These are phyloP conservation scores for Columbina picui DNA, from an alignment of 2,113 vertebrate species.

Conservation along the genomic window DNA sequence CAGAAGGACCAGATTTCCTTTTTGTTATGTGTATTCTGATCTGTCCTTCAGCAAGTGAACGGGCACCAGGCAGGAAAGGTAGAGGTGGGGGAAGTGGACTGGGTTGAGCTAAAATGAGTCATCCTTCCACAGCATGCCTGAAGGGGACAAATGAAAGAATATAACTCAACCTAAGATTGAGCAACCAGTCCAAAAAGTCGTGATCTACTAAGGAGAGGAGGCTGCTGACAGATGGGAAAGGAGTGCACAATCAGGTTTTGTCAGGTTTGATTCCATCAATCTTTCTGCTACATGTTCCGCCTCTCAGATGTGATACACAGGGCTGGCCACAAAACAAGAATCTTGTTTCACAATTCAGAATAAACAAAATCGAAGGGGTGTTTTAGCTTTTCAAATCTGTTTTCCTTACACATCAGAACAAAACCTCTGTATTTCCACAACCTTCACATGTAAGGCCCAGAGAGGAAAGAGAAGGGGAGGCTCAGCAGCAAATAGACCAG, in stretches of 20 bases:
- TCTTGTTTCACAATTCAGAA: slow-evolving; percentile 12
- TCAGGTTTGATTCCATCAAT: slow-evolving; percentile 37
- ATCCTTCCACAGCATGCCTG: background rate
- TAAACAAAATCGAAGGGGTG: background rate
- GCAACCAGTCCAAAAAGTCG: slow-evolving; percentile 1
- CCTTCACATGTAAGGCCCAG: background rate
- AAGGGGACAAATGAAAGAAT: slow-evolving; percentile 40
- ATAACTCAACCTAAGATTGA: background rate
- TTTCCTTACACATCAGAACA: background rate
- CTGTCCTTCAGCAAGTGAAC: background rate
- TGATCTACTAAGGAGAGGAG: slow-evolving; percentile 33
- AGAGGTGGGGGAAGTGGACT: background rate
- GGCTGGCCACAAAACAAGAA: background rate
- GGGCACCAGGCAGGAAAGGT: background rate
- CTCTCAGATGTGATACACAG: slow-evolving; percentile 8
- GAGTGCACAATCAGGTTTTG: slow-evolving; percentile 57
- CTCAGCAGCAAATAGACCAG: background rate
- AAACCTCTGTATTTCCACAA: background rate
- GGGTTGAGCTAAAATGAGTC: background rate
- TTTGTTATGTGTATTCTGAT: background rate
- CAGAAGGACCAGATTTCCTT: background rate
- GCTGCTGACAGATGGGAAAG: slow-evolving; percentile 14
- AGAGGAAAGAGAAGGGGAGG: background rate
- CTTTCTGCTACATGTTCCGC: slow-evolving; percentile 47
- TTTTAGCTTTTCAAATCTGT: background rate